phyloP scores from a whole-genome alignment of 2,113 vertebrate species.

The Nipponia nippon region DNA sequence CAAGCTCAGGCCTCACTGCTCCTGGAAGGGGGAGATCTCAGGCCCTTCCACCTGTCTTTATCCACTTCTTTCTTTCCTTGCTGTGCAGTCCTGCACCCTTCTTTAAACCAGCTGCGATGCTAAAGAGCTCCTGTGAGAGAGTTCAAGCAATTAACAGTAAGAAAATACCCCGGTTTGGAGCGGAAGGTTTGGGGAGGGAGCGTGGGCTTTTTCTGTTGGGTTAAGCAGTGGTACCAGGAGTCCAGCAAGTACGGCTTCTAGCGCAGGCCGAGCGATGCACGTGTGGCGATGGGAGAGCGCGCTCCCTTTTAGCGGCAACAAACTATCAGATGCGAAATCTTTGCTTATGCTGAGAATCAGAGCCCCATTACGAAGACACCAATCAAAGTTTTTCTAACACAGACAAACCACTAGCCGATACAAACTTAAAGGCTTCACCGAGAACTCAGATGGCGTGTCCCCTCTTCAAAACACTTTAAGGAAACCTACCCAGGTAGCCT shows the following conservation, averaged over 20 bases:
- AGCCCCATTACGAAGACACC: background rate
- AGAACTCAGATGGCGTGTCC: background rate
- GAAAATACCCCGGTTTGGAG: background rate
- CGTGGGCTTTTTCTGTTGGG: background rate
- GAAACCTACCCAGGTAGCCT: background rate
- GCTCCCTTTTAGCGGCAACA: background rate
- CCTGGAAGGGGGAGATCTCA: background rate
- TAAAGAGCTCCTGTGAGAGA: background rate
- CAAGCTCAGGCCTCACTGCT: background rate
- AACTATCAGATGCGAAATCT: background rate
- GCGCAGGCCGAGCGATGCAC: background rate
- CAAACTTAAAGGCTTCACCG: background rate
- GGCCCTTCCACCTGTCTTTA: background rate
- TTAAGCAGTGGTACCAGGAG: background rate
- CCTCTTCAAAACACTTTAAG: background rate
- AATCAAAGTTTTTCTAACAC: background rate
- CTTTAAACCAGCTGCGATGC: background rate
- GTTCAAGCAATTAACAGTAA: background rate
- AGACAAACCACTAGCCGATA: background rate
- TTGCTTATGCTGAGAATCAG: background rate
- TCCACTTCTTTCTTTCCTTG: background rate
- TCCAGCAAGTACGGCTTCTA: background rate
- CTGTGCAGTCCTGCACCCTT: background rate
- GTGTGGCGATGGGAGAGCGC: background rate
- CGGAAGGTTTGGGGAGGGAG: background rate